Percentiles rank a stretch among this genome's conserved stretches.
phyloP scores from a whole-genome alignment of 2,797 vertebrate genomes.

The Furcifer pardalis region DNA sequence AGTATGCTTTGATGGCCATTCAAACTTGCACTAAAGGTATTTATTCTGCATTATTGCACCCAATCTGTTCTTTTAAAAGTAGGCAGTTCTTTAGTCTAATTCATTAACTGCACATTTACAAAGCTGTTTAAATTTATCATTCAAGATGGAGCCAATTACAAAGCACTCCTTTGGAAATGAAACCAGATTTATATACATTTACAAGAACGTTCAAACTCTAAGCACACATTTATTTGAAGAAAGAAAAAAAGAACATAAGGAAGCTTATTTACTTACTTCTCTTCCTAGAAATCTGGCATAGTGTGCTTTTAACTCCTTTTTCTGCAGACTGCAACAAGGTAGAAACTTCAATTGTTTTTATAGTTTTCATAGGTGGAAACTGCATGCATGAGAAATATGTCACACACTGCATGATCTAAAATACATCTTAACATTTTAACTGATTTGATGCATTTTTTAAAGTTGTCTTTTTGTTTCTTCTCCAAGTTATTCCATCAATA shows the following conservation, averaged over 20 bases:
- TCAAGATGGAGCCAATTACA: no score
- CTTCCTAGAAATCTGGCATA: not conserved
- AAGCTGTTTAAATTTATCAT: no score
- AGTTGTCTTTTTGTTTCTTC: not conserved
- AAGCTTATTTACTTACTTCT: not conserved
- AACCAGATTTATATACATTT: not conserved
- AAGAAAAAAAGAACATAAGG: not conserved
- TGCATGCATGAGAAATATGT: not conserved
- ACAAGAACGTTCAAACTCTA: not conserved
- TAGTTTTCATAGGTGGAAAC: not conserved
- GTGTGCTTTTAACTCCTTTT: not conserved
- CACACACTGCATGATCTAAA: not conserved
- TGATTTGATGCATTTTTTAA: not conserved
- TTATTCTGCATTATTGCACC: not conserved
- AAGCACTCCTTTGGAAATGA: no score
- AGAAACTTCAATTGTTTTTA: not conserved
- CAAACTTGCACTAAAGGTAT: not conserved
- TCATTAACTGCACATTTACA: no score
- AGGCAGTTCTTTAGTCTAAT: no score
- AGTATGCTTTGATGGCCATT: no score
- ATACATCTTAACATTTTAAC: not conserved
- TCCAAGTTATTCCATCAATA: not conserved
- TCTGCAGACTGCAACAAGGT: not conserved
- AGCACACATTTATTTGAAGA: not conserved
- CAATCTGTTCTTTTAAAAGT: no score